A percentile compares a stretch with the other conserved stretches of the same genome.
phyloP scores from a whole-genome alignment of 2,113 vertebrate genomes.

The Geococcyx californianus region DNA sequence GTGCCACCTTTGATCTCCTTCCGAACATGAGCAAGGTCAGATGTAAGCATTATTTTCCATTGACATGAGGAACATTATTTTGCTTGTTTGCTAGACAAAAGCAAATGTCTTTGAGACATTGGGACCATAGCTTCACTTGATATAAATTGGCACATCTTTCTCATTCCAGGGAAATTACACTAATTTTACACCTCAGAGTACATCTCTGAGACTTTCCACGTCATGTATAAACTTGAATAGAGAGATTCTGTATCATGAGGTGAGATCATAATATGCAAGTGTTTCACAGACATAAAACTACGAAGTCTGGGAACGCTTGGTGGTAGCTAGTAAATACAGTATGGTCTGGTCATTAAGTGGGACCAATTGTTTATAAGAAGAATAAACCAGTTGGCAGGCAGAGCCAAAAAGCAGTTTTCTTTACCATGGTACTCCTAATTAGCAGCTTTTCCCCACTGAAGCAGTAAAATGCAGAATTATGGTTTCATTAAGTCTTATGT shows the following conservation, averaged over 20 bases:
- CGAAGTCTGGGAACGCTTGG: constrained; percentile 42
- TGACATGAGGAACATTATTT: constrained; percentile 2
- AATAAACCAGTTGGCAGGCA: constrained; percentile 8
- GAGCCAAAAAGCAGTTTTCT: constrained; percentile 7
- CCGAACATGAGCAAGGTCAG: not conserved
- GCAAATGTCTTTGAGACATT: not conserved
- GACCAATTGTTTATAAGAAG: constrained; percentile 34
- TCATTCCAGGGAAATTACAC: constrained; percentile 52
- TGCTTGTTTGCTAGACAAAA: constrained; percentile 56
- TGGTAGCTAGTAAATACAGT: not conserved
- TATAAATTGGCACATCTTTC: not conserved
- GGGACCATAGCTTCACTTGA: not conserved
- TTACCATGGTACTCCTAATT: not conserved
- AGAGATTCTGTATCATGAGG: constrained; percentile 32
- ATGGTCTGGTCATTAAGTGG: constrained; percentile 3
- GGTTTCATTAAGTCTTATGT: not conserved
- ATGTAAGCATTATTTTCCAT: not conserved
- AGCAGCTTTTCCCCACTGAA: not conserved
- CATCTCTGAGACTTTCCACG: constrained; percentile 7
- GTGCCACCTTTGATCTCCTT: constrained; percentile 56
- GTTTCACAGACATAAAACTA: constrained; percentile 42
- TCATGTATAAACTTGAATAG: constrained; percentile 63
- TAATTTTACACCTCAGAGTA: constrained; percentile 34
- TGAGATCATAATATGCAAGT: constrained; percentile 32
- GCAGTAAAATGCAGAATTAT: constrained; percentile 25